phyloP scores from a whole-genome alignment of 2,113 vertebrate species.

The Ceyx margarethae region DNA sequence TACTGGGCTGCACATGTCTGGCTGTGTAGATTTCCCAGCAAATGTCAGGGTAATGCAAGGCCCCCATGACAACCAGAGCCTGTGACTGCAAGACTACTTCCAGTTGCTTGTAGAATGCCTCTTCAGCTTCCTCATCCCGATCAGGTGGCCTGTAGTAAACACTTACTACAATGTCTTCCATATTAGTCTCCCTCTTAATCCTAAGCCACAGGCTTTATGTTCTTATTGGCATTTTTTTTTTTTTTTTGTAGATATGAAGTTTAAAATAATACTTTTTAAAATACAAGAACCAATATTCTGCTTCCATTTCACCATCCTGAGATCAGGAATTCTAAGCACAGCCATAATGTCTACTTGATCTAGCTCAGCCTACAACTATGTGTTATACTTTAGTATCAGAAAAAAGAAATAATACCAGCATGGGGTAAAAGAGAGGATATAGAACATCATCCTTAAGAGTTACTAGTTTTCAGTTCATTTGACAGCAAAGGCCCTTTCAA shows the following conservation, averaged over 20 bases:
- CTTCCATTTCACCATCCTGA: neutral
- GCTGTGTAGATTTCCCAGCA: no score
- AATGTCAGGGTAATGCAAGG: no score
- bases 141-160: no score
- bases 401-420: neutral
- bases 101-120: no score
- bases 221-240: neutral
- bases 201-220: no score
- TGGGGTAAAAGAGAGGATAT: neutral
- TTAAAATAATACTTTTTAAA: neutral
- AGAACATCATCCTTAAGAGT: neutral
- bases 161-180: no score
- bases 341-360: neutral
- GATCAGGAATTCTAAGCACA: neutral
- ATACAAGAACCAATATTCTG: neutral
- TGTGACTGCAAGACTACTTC: no score
- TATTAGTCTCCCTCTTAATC: no score
- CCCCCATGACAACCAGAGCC: no score
- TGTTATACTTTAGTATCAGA: neutral
- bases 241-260: neutral
- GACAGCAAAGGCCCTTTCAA: neutral
- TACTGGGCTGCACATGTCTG: no score
- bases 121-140: no score
- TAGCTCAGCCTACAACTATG: neutral
- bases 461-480: slow-evolving; percentile 5